phyloP scores from a whole-genome alignment of 2,113 vertebrate genomes.

The Gobius niger region DNA sequence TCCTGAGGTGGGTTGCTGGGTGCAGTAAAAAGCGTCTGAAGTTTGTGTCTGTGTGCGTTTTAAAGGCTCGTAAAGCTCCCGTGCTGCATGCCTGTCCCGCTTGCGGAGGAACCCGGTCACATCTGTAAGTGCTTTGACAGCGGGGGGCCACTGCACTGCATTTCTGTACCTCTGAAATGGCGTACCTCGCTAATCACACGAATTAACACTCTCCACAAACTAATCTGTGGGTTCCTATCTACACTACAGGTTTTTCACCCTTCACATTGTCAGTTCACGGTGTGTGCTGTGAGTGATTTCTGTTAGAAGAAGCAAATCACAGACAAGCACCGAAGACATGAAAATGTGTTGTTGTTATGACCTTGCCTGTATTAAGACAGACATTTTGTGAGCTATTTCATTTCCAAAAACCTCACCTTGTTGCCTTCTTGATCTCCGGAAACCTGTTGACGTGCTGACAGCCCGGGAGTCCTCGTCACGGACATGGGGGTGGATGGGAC shows the following conservation, averaged over 20 bases:
- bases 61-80: constrained; percentile 70
- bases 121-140: constrained; percentile 76
- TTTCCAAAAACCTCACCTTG: neutral
- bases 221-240: neutral
- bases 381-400: constrained; percentile 35
- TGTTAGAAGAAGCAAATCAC: too few species aligned
- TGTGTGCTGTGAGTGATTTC: too few species aligned
- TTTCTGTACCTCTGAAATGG: constrained; percentile 39
- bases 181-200: constrained; percentile 43
- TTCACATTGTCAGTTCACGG: neutral
- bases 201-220: constrained; percentile 35
- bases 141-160: constrained; percentile 61
- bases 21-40: constrained; percentile 74
- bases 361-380: neutral
- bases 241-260: neutral
- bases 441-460: constrained; percentile 57
- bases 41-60: constrained; percentile 70
- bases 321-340: too few species aligned
- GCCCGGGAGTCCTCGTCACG: constrained; percentile 43
- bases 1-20: constrained; percentile 60
- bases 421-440: constrained; percentile 60
- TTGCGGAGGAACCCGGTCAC: constrained; percentile 58
- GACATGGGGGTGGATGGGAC: constrained; percentile 36
- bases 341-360: too few species aligned
- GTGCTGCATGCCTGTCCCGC: constrained; percentile 69